These are phyloP conservation scores for Galerucella pusilla DNA, from an alignment of 2,888 invertebrate species.

Conservation along the genomic window DNA sequence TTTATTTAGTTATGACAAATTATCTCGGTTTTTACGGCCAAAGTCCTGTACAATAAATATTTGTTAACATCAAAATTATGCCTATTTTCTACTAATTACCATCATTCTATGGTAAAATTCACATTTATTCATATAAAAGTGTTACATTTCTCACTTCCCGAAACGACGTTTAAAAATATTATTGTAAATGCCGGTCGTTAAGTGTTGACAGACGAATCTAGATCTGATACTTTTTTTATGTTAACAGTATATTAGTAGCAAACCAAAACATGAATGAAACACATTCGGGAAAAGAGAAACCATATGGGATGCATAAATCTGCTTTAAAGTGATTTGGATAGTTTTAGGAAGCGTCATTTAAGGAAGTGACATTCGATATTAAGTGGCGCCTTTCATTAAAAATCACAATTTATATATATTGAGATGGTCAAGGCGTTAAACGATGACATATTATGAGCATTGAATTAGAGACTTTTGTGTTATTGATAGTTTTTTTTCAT, in stretches of 20 bases:
- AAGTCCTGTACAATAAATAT: no score
- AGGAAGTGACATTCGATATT: slow-evolving; percentile 21
- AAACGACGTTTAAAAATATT: no score
- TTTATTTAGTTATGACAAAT: no score
- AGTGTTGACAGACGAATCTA: slow-evolving; percentile 11
- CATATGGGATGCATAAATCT: slow-evolving; percentile 39
- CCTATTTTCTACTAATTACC: no score
- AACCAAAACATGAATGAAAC: slow-evolving; percentile 27
- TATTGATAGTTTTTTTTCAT: slow-evolving; percentile 8
- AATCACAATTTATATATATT: slow-evolving; percentile 18
- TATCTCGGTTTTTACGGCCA: no score
- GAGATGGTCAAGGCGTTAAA: slow-evolving; percentile 39
- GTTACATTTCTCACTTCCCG: no score
- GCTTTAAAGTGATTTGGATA: slow-evolving; percentile 23
- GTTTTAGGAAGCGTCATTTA: slow-evolving; percentile 23
- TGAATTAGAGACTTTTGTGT: not conserved
- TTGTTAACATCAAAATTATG: no score
- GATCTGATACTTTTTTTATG: slow-evolving; percentile 14
- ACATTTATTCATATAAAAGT: no score
- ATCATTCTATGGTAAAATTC: no score
- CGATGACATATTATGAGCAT: slow-evolving; percentile 18
- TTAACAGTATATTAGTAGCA: slow-evolving; percentile 18
- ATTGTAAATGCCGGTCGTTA: slow-evolving; percentile 5
- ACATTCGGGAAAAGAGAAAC: slow-evolving; percentile 1
- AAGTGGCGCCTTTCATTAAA: slow-evolving; percentile 38